Evolutionary conservation across 2,797 vertebrate genomes (phyloP), one percentile per base, ranked within the genome.

Genomic region (Nannoperca obscura): DNA sequence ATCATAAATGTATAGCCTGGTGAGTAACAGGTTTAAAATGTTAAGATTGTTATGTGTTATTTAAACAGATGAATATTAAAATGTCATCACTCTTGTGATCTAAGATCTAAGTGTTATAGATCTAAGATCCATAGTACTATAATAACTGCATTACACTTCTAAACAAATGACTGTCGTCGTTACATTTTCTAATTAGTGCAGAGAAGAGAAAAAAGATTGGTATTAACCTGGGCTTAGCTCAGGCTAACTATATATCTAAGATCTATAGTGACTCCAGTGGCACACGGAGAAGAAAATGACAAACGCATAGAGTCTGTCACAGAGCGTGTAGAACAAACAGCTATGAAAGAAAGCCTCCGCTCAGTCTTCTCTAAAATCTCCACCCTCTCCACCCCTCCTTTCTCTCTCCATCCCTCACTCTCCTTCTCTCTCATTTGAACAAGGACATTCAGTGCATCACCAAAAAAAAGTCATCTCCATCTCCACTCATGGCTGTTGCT

Each of bases 401-500:
- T n/a, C 34, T 60, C 30, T 57, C 60, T 30, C 30, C 34, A 58
- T 24, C 40, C 49, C 55, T 24, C 70, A 66, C 73, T 82, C 73
- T 82, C 72, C 58, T 47, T 61, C 36, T 54, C 70, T 88, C 78
- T 86, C 59, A 59, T 86, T 83, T 78, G 81, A 92, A 91, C 90
- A 90, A 90, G 88, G 88, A 88, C 89, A 81, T 89, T 89, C 74
- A 74, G 82, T 81, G 66, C 81, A 89, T 91, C 88, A 84, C 67
- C 69, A 52, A 65, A 74, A 77, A 68, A 40, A 84, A 78, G 76
- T 78, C 69, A 84, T 90, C 83, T 89, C 87, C 79, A 78, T 88
- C 91, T 88, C 78, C 58, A 81, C 82, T 91, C 81, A 58, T 86
- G 88, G 80, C 86, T 88, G 93, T 95, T 95, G 92, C 92, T 92